Base-by-base conservation (phyloP, 2,888 invertebrate species). In the Antitype chi region DNA sequence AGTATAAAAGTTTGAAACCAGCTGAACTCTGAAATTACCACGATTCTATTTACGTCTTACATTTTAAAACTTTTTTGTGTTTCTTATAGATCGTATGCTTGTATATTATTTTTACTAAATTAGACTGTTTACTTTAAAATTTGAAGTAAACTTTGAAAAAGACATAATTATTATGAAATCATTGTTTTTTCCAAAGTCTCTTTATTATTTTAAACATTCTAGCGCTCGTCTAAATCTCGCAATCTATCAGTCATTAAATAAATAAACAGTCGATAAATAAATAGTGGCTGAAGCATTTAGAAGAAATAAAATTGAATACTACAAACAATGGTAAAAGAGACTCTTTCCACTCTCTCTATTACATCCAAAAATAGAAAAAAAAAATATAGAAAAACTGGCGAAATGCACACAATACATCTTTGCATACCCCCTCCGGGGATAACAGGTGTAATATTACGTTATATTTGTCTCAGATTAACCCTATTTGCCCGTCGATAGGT, bases 1-100 rank as follows among this genome's bases (percentile, higher is more conserved):
- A 25, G 43, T 7, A 47, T 13, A 15, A 28, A 38, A 52, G 17
- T 70, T 47, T 70, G 7, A 47, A 70, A 47, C 23, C n/a, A 60
- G 38, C 17, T 38, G 38, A 73, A 23, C 17, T 25, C 49, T 38
- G 23, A 74, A 74, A 60, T 60, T 20, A 70, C 17, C 11, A 15
- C 23, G 11, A 25, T 49, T 72, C 38, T 74, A 23, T 53, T 52
- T 43, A 43, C 17, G 25, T 23, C 5, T 13, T 47, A 68, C 32
- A 32, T 76, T 78, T 78, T 38, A 20, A 62, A 55, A 43, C 6
- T 3, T 11, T n/a, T 79, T 79, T 28, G 6, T 49, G 63, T 28
- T 52, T 32, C 15, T n/a, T n/a, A 9, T 2, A 15, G 15, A 71
- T 8, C 20, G 1, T 38, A 15, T 43, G 17, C 28, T 15, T 59